Evolutionary conservation across 2,888 invertebrate genomes (phyloP), one percentile per base, ranked within the genome.

Genomic region (Lissonota sp.): DNA sequence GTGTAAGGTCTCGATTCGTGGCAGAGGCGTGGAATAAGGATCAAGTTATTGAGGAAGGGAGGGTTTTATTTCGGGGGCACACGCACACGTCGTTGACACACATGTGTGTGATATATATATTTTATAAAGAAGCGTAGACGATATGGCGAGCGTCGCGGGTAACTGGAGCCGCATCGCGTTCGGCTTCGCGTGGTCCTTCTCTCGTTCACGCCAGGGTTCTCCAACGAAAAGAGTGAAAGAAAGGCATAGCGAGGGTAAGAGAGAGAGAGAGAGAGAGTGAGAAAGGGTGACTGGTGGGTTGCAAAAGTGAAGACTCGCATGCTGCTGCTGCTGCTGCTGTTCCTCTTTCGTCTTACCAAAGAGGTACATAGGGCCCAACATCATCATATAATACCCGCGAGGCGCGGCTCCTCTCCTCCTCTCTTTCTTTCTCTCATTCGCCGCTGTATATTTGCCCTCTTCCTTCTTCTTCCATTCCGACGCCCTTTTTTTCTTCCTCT

Each of bases 301-400:
- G 86, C 85, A 87, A 86, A 87, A 87, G 86, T 84, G 86, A 85
- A 84, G 83, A 84, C 84, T 83, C 84, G 80, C 79, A 79, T 55
- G 58, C 55, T 49, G 55, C 16, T 37, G 39, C 51, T 12, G 60
- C 44, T 63, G 12, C 40, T 60, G 66, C 70, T 72, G 69, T 77
- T 76, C 76, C 73, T 81, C 69, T 77, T 63, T 69, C 63, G 58
- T 77, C 53, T 63, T 63, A 73, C 73, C 71, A 71, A 57, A 64
- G 66, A 79, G 49, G 44, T 58, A 60, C 57, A 67, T 60, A 74
- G 53, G 69, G 69, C 39, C 64, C 80, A 69, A 77, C 76, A 80
- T 77, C 80, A 77, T 77, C 80, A 77, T 26, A 26, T 80, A 80
- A 80, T 80, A 80, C 77, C 72, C 67, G 72, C 76, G 57, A 75